phyloP scores from a whole-genome alignment of 2,888 invertebrate genomes.

The Myathropa florea region DNA sequence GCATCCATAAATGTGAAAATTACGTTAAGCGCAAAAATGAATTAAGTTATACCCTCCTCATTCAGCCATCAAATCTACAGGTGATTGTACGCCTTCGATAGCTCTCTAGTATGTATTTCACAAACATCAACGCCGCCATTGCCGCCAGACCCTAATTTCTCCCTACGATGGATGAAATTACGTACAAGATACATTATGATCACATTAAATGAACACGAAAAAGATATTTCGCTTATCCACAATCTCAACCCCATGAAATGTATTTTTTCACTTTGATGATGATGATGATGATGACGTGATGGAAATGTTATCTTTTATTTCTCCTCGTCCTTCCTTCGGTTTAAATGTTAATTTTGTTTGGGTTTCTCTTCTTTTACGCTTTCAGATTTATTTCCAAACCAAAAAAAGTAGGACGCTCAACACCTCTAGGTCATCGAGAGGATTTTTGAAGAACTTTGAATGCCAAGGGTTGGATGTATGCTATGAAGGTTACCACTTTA shows the following conservation, averaged over 20 bases:
- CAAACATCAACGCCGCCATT: not conserved
- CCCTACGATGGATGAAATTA: slow-evolving; percentile 2
- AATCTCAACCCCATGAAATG: slow-evolving; percentile 1
- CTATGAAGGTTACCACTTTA: not conserved
- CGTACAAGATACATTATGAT: slow-evolving; percentile 18
- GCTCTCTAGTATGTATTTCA: not conserved
- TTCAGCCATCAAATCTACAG: not conserved
- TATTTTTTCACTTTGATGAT: slow-evolving; percentile 24
- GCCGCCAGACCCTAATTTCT: not conserved
- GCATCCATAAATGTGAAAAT: not conserved
- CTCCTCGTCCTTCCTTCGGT: not conserved
- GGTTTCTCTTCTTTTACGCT: not conserved
- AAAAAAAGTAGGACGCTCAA: not conserved
- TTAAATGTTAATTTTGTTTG: not conserved
- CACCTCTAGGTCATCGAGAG: not conserved
- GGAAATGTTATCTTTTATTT: not conserved
- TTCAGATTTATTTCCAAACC: not conserved
- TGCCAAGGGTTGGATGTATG: not conserved
- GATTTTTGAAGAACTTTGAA: not conserved
- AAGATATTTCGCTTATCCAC: slow-evolving; percentile 9
- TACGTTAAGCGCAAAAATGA: not conserved
- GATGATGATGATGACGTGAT: not conserved
- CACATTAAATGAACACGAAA: slow-evolving; percentile 19
- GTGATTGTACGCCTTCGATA: not conserved
- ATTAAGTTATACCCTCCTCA: not conserved